Percentiles rank a stretch among this genome's conserved stretches.
Evolutionary conservation across 1,140 invertebrate genomes (phyloP).

Genomic region (Cardiocondyla obscurior): DNA sequence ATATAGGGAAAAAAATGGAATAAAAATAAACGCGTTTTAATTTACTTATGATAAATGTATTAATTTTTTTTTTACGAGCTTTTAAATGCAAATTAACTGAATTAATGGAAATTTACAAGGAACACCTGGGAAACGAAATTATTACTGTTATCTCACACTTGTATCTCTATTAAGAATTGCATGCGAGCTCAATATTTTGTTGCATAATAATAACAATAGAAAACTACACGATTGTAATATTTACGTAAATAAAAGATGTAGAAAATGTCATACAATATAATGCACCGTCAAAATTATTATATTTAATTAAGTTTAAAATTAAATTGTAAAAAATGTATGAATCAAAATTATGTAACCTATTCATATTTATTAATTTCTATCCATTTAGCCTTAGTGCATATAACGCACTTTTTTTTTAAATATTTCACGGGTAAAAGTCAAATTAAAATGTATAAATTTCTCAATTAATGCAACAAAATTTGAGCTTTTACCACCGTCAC

Average conservation of each 20-base stretch:
- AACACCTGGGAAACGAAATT: not conserved
- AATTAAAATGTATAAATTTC: not conserved
- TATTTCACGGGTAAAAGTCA: not conserved
- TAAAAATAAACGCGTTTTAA: not conserved
- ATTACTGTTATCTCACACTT: not conserved
- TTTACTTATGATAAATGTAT: not conserved
- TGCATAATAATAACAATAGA: not conserved
- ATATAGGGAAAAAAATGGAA: not conserved
- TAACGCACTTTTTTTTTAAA: not conserved
- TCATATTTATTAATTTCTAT: not conserved
- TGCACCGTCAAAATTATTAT: not conserved
- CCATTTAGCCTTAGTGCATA: not conserved
- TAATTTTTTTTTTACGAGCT: conserved; percentile 17
- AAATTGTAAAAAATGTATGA: not conserved
- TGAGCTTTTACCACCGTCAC: not conserved
- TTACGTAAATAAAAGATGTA: no score
- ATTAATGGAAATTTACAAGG: not conserved
- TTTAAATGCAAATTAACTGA: not conserved
- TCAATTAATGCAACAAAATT: conserved; percentile 14
- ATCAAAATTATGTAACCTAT: not conserved
- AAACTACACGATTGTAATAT: not conserved
- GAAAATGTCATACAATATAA: not conserved
- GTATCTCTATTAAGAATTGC: not conserved
- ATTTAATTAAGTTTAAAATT: not conserved
- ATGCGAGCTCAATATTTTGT: conserved; percentile 17